These are phyloP conservation scores for Araneus ventricosus DNA, from an alignment of 1,140 invertebrate genomes.

Conservation along the genomic window DNA sequence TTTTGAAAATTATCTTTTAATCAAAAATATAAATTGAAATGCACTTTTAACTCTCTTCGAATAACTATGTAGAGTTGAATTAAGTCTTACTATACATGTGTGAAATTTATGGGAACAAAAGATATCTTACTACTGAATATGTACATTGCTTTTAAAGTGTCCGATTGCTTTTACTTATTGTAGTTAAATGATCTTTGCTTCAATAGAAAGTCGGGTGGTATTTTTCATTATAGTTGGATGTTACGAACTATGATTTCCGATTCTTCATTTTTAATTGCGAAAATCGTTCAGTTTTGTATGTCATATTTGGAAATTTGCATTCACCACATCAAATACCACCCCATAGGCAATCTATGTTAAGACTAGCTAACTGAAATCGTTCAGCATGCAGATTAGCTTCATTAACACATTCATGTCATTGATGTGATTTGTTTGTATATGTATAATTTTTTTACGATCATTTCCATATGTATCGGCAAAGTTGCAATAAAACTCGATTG, in stretches of 20 bases:
- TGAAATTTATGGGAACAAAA: slow-evolving; percentile 29
- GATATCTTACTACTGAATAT: slow-evolving; percentile 40
- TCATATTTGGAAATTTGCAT: neutral
- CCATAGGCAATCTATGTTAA: slow-evolving; percentile 64
- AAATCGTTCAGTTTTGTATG: neutral
- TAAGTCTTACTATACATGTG: slow-evolving; percentile 35
- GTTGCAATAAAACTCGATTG: slow-evolving; percentile 31
- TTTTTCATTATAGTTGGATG: slow-evolving; percentile 14
- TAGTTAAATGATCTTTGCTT: slow-evolving; percentile 69
- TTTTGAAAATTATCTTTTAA: slow-evolving; percentile 57
- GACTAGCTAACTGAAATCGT: slow-evolving; percentile 59
- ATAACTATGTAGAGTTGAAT: slow-evolving; percentile 47
- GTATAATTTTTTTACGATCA: slow-evolving; percentile 42
- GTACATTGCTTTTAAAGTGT: slow-evolving; percentile 56
- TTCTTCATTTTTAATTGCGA: slow-evolving; percentile 9
- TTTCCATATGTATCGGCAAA: slow-evolving; percentile 36
- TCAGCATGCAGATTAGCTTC: slow-evolving; percentile 62
- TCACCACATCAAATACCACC: slow-evolving; percentile 47
- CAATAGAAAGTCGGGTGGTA: slow-evolving; percentile 68
- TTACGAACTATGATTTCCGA: neutral
- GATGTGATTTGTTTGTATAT: slow-evolving; percentile 46
- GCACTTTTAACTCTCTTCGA: slow-evolving; percentile 48
- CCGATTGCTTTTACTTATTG: slow-evolving; percentile 50
- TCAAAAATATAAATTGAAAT: slow-evolving; percentile 33
- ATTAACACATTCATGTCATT: slow-evolving; percentile 66